Evolutionary conservation across 2,888 invertebrate species (phyloP).

Genomic region (Meghimatium bilineatum): DNA sequence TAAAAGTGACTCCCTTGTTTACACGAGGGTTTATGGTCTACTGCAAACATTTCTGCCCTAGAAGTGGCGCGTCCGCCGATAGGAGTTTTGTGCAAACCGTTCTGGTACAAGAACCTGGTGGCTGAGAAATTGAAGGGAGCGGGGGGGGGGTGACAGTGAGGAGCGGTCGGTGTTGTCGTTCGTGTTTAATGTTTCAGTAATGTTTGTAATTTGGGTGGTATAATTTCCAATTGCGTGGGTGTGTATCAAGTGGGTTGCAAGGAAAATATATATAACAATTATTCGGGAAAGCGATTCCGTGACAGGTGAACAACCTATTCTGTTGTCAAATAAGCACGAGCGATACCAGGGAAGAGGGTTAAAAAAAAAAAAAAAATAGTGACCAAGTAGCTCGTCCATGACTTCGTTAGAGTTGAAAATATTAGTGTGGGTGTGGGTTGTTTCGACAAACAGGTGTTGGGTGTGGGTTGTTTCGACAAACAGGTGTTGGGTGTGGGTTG

Average conservation of each 20-base stretch:
- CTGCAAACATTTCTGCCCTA: conserved; percentile 27
- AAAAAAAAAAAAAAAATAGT: too few relatives aligned
- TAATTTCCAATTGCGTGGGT: not conserved
- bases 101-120: not conserved
- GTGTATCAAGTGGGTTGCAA: not conserved
- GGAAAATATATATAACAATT: not conserved
- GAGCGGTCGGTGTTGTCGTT: not conserved
- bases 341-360: too few relatives aligned
- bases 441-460: too few relatives aligned
- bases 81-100: conserved; percentile 11
- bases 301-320: not conserved
- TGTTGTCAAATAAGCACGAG: too few relatives aligned
- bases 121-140: not conserved
- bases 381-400: too few relatives aligned
- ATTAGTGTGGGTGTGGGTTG: too few relatives aligned
- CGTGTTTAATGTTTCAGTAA: not conserved
- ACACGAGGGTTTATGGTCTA: conserved; percentile 22
- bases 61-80: conserved; percentile 14
- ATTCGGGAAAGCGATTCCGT: not conserved
- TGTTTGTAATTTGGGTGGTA: not conserved
- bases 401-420: too few relatives aligned
- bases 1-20: conserved; percentile 7
- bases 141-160: not conserved
- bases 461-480: too few relatives aligned
- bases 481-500: too few relatives aligned